Evolutionary conservation across 2,888 invertebrate species (phyloP), one percentile per base, ranked within the genome.

Genomic region (Drosophila buzzatii): DNA sequence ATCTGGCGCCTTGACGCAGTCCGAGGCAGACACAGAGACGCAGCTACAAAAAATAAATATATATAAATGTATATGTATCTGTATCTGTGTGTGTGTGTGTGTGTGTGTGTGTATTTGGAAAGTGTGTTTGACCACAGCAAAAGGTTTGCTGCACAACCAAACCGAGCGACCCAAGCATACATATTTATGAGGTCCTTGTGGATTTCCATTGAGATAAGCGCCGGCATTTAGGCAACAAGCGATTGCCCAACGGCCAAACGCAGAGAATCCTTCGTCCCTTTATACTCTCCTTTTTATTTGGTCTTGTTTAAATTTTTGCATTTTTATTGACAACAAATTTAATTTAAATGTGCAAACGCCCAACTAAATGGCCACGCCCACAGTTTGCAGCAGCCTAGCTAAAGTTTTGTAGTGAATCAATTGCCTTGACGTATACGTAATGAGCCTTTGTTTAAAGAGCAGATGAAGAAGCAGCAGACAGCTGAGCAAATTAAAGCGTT

Each of bases 101-200:
- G 66, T 67, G 72, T 52, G 1, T 44, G 12, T 20, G 20, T 7
- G 53, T 14, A 45, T 23, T 18, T 31, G n/a, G 53, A 52, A 66
- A 73, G 58, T 52, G 66, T 67, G 72, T 52, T 66, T 83, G 86
- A 85, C 85, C 85, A 73, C 86, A 86, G 66, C 70, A 76, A 85
- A 83, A 66, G 86, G 79, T 76, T 79, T 67, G 61, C 60, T 51
- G 81, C 64, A 63, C 42, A 67, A 56, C 65, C 63, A 60, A 67
- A 65, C 72, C 51, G 33, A 51, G 6, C 49, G 73, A 75, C 86
- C 76, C 80, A 60, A 68, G 47, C 73, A 81, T 71, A 81, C 79
- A 83, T 89, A 89, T 87, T 88, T 88, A 90, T 90, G 84, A 90
- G 90, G 81, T 88, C 84, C 89, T 84, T 75, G 73, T 82, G 90